Percentiles rank a stretch among this genome's conserved stretches.
Evolutionary conservation across 2,797 vertebrate species (phyloP).

Genomic region (Chelmon rostratus): DNA sequence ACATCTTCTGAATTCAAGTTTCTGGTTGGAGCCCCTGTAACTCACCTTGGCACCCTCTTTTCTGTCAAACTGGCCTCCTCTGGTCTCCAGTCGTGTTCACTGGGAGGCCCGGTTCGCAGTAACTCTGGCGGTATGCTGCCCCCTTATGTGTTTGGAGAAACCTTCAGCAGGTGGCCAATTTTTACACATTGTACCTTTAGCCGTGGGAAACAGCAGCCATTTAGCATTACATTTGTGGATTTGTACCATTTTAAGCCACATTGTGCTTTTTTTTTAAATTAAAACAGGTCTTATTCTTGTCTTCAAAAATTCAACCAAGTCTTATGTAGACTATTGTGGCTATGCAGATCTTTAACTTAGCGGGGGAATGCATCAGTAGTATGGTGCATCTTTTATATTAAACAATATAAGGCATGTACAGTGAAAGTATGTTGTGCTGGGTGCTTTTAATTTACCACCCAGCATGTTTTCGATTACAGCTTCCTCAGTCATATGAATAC

Average conservation of each 20-base stretch:
- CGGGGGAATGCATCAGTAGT: slow-evolving; percentile 39
- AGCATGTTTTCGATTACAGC: slow-evolving; percentile 27
- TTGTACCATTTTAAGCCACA: neutral
- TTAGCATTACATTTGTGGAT: slow-evolving; percentile 6
- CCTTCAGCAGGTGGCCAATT: too few species aligned
- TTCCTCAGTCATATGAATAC: slow-evolving; percentile 34
- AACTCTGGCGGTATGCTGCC: too few species aligned
- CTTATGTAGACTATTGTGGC: slow-evolving; percentile 50
- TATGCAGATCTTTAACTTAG: slow-evolving; percentile 62
- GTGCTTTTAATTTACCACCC: slow-evolving; percentile 35
- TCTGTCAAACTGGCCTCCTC: too few species aligned
- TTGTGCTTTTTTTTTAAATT: neutral
- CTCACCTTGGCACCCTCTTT: too few species aligned
- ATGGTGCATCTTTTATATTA: slow-evolving; percentile 42
- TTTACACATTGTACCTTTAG: slow-evolving; percentile 7
- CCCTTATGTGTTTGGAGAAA: too few species aligned
- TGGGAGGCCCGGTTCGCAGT: too few species aligned
- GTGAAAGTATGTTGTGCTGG: slow-evolving; percentile 31
- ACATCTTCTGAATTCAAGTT: too few species aligned
- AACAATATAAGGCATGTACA: slow-evolving; percentile 57
- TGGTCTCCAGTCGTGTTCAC: too few species aligned
- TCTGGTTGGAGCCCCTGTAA: too few species aligned
- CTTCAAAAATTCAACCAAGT: slow-evolving; percentile 14
- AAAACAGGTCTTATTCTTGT: neutral
- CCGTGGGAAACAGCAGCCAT: slow-evolving; percentile 1